Conservation (phyloP, 2,888 invertebrate genomes). For the Phortica okadai region DNA sequence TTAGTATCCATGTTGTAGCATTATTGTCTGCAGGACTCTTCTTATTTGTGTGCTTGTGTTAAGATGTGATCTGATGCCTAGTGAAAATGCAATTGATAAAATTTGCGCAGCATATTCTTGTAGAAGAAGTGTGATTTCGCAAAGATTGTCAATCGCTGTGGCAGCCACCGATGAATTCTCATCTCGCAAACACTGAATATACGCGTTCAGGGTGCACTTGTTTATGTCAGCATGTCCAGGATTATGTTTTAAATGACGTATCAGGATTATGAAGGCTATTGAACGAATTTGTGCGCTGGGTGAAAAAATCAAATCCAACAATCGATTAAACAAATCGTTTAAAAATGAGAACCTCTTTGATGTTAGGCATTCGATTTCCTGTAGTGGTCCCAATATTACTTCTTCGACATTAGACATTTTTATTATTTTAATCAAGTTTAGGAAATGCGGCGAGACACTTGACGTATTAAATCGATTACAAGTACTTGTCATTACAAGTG, state of each 20-base stretch:
- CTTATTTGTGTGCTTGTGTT: slow-evolving; percentile 87
- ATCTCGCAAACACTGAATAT: slow-evolving; percentile 89
- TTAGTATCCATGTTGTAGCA: slow-evolving; percentile 88
- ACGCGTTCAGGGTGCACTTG: slow-evolving; percentile 83
- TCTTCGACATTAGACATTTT: slow-evolving; percentile 77
- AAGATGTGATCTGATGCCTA: slow-evolving; percentile 87
- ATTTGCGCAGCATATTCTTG: slow-evolving; percentile 90
- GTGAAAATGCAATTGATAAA: slow-evolving; percentile 87
- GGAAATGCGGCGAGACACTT: slow-evolving; percentile 72
- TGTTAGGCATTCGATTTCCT: slow-evolving; percentile 86
- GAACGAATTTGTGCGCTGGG: slow-evolving; percentile 81
- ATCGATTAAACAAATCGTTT: slow-evolving; percentile 80
- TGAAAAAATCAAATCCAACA: slow-evolving; percentile 82
- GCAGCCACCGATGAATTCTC: slow-evolving; percentile 87
- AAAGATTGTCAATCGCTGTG: slow-evolving; percentile 87
- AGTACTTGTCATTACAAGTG: slow-evolving; percentile 68
- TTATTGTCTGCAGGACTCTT: slow-evolving; percentile 87
- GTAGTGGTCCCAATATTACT: slow-evolving; percentile 80
- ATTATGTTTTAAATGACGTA: slow-evolving; percentile 83
- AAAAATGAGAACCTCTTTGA: slow-evolving; percentile 83
- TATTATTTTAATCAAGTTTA: slow-evolving; percentile 71
- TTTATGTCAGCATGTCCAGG: slow-evolving; percentile 79
- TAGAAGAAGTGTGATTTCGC: slow-evolving; percentile 88
- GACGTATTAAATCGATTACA: slow-evolving; percentile 66
- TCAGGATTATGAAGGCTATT: slow-evolving; percentile 84